These are phyloP conservation scores for Chiloscyllium plagiosum DNA, from an alignment of 2,113 vertebrate genomes.

Conservation along the genomic window DNA sequence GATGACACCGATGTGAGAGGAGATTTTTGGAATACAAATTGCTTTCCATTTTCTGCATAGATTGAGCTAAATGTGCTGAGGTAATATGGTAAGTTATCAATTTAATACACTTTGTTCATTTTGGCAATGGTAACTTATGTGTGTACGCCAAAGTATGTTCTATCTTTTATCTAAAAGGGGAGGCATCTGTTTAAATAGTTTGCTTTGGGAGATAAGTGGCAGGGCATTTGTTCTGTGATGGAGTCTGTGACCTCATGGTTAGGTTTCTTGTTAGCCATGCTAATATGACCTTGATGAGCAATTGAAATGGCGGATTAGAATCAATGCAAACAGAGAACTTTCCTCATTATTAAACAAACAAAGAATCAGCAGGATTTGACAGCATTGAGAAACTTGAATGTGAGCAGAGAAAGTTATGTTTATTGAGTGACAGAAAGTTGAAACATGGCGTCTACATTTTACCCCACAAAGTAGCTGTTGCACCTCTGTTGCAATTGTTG, in stretches of 20 bases:
- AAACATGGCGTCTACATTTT: neutral
- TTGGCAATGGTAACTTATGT: conserved; percentile 31
- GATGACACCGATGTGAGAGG: neutral
- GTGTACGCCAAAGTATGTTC: conserved; percentile 29
- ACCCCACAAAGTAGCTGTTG: neutral
- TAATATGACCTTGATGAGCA: conserved; percentile 44
- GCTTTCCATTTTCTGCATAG: neutral
- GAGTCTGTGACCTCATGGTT: conserved; percentile 50
- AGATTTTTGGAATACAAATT: neutral
- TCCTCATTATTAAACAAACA: conserved; percentile 46
- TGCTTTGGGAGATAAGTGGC: conserved; percentile 50
- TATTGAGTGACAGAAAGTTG: neutral
- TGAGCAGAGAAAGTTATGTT: conserved; percentile 11
- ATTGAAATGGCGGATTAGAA: conserved; percentile 45
- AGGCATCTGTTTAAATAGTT: conserved; percentile 46
- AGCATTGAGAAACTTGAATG: conserved; percentile 42
- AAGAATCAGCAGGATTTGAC: conserved; percentile 38
- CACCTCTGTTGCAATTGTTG: neutral
- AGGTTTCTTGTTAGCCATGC: conserved; percentile 36
- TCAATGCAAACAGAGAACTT: conserved; percentile 41
- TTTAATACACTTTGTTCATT: conserved; percentile 6
- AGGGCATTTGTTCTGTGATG: conserved; percentile 34
- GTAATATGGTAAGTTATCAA: neutral
- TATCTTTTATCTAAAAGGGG: conserved; percentile 45
- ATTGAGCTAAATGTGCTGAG: neutral